Conservation (phyloP, 2,888 invertebrate species). For the Gisinianus flammeolus region DNA sequence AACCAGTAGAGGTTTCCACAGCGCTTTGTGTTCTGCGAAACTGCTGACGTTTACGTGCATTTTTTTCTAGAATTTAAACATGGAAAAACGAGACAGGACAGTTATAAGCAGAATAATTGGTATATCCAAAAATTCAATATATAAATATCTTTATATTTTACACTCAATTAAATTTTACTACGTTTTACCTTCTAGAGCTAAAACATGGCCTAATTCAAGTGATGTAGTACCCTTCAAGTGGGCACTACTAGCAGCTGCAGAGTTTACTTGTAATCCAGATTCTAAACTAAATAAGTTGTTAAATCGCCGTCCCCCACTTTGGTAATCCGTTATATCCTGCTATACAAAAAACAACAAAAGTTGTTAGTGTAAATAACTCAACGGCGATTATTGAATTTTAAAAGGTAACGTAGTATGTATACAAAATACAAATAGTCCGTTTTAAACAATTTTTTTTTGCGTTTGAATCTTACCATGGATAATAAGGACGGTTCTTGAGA, state of each 20-base stretch:
- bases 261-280: conserved; percentile 52
- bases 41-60: conserved; percentile 38
- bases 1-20: conserved; percentile 59
- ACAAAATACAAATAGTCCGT: too few species aligned
- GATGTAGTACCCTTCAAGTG: conserved; percentile 67
- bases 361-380: not conserved
- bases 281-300: conserved; percentile 56
- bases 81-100: not conserved
- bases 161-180: not conserved
- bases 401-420: too few species aligned
- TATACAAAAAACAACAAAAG: conserved; percentile 16
- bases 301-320: conserved; percentile 38
- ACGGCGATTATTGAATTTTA: too few species aligned
- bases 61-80: conserved; percentile 5
- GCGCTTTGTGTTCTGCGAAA: conserved; percentile 61
- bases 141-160: not conserved
- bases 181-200: conserved; percentile 48
- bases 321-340: conserved; percentile 34
- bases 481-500: conserved; percentile 56
- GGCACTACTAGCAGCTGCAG: conserved; percentile 47
- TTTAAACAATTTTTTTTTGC: too few species aligned
- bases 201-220: conserved; percentile 66
- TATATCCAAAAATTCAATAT: too few species aligned
- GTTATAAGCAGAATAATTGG: too few species aligned
- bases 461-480: conserved; percentile 52